Evolutionary conservation across 2,888 invertebrate species (phyloP).

Genomic region (Dinocampus coccinellae): DNA sequence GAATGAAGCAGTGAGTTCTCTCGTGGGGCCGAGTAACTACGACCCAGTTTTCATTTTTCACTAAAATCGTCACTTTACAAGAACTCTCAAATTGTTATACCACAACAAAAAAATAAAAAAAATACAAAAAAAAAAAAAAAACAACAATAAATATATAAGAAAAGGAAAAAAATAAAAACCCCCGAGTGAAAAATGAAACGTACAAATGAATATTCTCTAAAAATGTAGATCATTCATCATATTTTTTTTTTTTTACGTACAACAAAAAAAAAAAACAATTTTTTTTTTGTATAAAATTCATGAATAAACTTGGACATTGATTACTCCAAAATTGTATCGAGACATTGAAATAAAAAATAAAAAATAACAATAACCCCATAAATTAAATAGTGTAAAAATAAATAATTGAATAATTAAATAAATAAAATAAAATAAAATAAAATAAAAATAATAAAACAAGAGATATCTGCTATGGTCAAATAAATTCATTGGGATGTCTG

Average conservation of each 20-base stretch:
- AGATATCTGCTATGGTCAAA: slow-evolving; percentile 11
- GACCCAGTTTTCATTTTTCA: slow-evolving; percentile 8
- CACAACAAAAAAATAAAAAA: slow-evolving; percentile 14
- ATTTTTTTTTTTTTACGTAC: too few species aligned
- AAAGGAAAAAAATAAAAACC: slow-evolving; percentile 2
- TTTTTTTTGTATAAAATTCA: too few species aligned
- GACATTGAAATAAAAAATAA: too few species aligned
- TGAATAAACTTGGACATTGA: too few species aligned
- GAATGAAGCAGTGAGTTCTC: slow-evolving; percentile 12
- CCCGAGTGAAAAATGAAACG: background rate
- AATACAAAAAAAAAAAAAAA: slow-evolving; percentile 11
- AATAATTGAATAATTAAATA: background rate
- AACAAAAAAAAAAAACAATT: too few species aligned
- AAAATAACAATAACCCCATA: too few species aligned
- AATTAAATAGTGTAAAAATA: too few species aligned
- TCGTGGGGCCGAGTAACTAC: background rate
- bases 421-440: slow-evolving; percentile 13
- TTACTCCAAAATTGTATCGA: too few species aligned
- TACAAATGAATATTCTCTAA: too few species aligned
- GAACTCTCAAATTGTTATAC: background rate
- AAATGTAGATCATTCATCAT: too few species aligned
- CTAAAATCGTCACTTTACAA: slow-evolving; percentile 5
- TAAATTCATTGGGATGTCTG: slow-evolving; percentile 24
- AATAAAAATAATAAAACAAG: slow-evolving; percentile 6
- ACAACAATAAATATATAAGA: too few species aligned